These are phyloP conservation scores for Fragum whitleyi DNA, from an alignment of 2,888 invertebrate species.

Conservation along the genomic window DNA sequence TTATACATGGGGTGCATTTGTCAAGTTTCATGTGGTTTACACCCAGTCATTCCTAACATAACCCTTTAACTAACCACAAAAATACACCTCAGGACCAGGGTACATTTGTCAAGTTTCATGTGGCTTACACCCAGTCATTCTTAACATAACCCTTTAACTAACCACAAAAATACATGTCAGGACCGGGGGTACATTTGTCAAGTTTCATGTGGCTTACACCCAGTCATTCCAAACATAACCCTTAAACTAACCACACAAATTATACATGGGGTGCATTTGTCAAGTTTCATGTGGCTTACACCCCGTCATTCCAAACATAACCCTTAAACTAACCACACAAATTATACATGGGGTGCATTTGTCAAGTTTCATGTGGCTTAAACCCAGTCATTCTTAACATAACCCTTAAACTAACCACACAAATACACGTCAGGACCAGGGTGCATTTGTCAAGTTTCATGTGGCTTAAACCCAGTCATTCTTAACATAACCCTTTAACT, in stretches of 20 bases:
- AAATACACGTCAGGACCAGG: neutral
- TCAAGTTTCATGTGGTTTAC: neutral
- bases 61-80: neutral
- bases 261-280: no score
- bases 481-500: neutral
- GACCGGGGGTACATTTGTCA: no score
- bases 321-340: no score
- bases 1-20: slow-evolving; percentile 15
- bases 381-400: neutral
- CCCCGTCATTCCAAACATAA: no score
- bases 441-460: slow-evolving; percentile 20
- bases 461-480: no score
- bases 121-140: no score
- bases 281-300: no score
- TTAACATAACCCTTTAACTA: neutral
- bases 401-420: neutral
- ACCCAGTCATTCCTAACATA: neutral
- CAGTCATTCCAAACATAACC: no score
- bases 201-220: no score
- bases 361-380: slow-evolving; percentile 6
- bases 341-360: no score
- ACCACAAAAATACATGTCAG: no score
- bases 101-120: slow-evolving; percentile 18
- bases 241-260: no score
- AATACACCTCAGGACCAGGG: neutral